These are phyloP conservation scores for Takifugu ocellatus DNA, from an alignment of 2,797 vertebrate species.

Conservation along the genomic window DNA sequence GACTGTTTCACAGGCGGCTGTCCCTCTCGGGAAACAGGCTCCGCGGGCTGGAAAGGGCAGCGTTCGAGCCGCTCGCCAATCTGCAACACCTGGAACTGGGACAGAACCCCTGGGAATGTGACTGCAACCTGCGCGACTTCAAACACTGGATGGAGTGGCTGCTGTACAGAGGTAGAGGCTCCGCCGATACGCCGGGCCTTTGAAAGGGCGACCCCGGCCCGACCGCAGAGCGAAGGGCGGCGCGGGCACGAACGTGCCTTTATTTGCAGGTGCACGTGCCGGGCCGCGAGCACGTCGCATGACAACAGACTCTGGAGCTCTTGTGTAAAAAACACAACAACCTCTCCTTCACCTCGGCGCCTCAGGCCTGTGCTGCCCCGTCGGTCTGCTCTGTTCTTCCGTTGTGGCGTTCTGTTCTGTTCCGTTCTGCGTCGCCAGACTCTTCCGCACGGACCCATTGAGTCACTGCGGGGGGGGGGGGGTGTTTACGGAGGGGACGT, in stretches of 20 bases:
- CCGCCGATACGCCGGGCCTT: constrained; percentile 7
- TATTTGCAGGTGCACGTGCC: constrained; percentile 24
- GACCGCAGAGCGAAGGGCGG: constrained; percentile 4
- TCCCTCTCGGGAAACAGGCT: constrained; percentile 91
- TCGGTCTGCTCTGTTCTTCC: constrained; percentile 49
- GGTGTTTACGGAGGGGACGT: constrained; percentile 21
- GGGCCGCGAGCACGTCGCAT: constrained; percentile 57
- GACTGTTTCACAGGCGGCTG: constrained; percentile 74
- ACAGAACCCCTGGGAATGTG: constrained; percentile 97
- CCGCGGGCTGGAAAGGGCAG: constrained; percentile 89
- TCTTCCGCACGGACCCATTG: constrained; percentile 18
- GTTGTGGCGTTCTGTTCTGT: constrained; percentile 20
- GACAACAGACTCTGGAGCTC: constrained; percentile 53
- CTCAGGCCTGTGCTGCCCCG: constrained; percentile 54
- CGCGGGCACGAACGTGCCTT: too few relatives aligned
- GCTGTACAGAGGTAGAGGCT: constrained; percentile 88
- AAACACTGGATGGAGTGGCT: constrained; percentile 99
- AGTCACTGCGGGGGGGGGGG: constrained; percentile 31
- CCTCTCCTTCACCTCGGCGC: constrained; percentile 65
- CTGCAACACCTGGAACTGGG: constrained; percentile 91
- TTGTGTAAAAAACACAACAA: constrained; percentile 49
- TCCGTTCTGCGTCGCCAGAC: constrained; percentile 36
- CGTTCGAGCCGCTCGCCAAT: constrained; percentile 90
- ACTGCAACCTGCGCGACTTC: constrained; percentile 96
- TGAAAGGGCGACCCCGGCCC: constrained; percentile 14